phyloP scores from a whole-genome alignment of 2,888 invertebrate genomes.

The Melinaea marsaeus region DNA sequence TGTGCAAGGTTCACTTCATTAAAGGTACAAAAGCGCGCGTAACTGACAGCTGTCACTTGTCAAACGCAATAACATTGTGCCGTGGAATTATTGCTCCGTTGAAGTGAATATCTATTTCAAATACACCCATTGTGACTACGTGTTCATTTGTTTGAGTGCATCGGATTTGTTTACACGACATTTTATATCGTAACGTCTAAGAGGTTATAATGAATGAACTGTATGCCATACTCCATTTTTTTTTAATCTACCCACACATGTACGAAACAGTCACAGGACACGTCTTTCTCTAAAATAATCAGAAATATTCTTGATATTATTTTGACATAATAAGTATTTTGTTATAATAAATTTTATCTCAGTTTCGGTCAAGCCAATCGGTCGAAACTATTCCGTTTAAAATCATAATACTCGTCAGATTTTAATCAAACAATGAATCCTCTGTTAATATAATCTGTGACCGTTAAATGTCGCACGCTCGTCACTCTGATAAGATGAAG shows the following conservation, averaged over 20 bases:
- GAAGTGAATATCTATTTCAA: slow-evolving; percentile 2
- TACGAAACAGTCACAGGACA: too few relatives aligned
- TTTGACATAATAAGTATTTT: too few relatives aligned
- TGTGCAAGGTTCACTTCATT: slow-evolving; percentile 27
- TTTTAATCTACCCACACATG: background rate
- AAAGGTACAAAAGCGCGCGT: slow-evolving; percentile 44
- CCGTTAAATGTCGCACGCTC: slow-evolving; percentile 32
- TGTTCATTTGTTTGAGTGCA: background rate
- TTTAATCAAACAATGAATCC: slow-evolving; percentile 5
- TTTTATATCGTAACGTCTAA: background rate
- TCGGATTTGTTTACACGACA: background rate
- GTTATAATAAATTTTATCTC: too few relatives aligned
- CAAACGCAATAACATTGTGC: slow-evolving; percentile 41
- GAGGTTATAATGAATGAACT: background rate
- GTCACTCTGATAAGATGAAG: slow-evolving; percentile 38
- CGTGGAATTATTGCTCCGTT: slow-evolving; percentile 17
- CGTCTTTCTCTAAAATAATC: too few relatives aligned
- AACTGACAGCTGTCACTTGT: slow-evolving; percentile 61
- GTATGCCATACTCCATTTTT: background rate
- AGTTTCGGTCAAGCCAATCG: too few relatives aligned
- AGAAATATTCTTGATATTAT: too few relatives aligned
- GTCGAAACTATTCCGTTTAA: slow-evolving; percentile 8
- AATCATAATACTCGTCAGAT: slow-evolving; percentile 20
- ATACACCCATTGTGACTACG: background rate
- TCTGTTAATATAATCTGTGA: slow-evolving; percentile 21